These are phyloP conservation scores for Patella pellucida DNA, from an alignment of 2,888 invertebrate genomes.

Conservation along the genomic window DNA sequence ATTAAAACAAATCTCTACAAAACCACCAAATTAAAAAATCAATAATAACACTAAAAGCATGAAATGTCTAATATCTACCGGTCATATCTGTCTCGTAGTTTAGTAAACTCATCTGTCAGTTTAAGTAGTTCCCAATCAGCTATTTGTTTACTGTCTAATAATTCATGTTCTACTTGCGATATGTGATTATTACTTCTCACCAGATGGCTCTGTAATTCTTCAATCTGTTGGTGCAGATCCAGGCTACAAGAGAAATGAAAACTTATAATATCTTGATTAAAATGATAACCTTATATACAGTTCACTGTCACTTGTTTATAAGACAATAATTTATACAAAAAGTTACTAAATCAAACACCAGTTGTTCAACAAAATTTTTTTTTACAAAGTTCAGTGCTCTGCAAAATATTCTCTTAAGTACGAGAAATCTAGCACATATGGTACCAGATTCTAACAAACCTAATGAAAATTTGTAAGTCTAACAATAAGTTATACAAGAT, in stretches of 20 bases:
- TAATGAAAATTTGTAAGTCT: no score
- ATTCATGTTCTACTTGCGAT: slow-evolving; percentile 87
- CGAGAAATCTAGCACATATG: no score
- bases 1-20: no score
- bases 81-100: slow-evolving; percentile 94
- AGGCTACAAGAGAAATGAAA: slow-evolving; percentile 61
- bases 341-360: no score
- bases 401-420: no score
- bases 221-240: slow-evolving; percentile 88
- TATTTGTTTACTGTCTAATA: slow-evolving; percentile 80
- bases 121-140: slow-evolving; percentile 82
- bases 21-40: not conserved
- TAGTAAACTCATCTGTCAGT: slow-evolving; percentile 85
- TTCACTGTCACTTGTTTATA: no score
- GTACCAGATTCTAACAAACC: no score
- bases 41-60: not conserved
- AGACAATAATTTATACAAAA: not conserved
- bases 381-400: no score
- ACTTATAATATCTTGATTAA: no score
- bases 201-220: slow-evolving; percentile 85
- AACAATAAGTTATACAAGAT: no score
- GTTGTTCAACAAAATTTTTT: no score
- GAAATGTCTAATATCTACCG: slow-evolving; percentile 73
- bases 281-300: no score
- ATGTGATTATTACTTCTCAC: slow-evolving; percentile 87